Evolutionary conservation across 1,140 invertebrate genomes (phyloP).

Genomic region (Lepidurus arcticus): DNA sequence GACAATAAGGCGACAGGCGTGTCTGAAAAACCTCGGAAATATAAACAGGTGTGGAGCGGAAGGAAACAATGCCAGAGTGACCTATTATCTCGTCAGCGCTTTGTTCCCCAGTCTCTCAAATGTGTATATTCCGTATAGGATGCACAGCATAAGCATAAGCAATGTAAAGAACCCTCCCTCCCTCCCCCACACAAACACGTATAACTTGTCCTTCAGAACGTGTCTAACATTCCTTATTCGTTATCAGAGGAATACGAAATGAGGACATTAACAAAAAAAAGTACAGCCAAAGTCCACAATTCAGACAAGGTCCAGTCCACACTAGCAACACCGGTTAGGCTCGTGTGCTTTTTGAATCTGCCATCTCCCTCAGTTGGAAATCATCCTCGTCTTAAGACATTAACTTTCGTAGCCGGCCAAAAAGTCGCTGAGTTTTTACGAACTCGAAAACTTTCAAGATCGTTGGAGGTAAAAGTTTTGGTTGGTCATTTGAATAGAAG

Average conservation of each 20-base stretch:
- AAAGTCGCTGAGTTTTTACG: too few relatives aligned
- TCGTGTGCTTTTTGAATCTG: neutral
- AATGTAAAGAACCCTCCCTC: neutral
- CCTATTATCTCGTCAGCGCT: neutral
- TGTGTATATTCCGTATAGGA: neutral
- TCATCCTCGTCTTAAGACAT: neutral
- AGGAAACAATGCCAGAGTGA: neutral
- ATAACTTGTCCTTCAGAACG: neutral
- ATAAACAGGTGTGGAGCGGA: neutral
- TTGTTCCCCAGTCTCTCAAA: neutral
- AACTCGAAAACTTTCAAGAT: neutral
- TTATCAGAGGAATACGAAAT: slow-evolving; percentile 14
- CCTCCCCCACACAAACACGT: neutral
- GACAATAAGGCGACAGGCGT: neutral
- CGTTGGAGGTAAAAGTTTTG: neutral
- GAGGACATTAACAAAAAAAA: neutral
- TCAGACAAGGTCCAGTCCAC: neutral
- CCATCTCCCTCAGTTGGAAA: neutral
- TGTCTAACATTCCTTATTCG: neutral
- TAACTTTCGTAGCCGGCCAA: too few relatives aligned
- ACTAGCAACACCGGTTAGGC: neutral
- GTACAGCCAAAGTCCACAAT: neutral
- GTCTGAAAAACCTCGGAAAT: neutral
- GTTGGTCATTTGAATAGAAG: neutral
- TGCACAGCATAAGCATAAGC: neutral